Conservation (phyloP, 2,797 vertebrate species). For the Limnodromus scolopaceus region DNA sequence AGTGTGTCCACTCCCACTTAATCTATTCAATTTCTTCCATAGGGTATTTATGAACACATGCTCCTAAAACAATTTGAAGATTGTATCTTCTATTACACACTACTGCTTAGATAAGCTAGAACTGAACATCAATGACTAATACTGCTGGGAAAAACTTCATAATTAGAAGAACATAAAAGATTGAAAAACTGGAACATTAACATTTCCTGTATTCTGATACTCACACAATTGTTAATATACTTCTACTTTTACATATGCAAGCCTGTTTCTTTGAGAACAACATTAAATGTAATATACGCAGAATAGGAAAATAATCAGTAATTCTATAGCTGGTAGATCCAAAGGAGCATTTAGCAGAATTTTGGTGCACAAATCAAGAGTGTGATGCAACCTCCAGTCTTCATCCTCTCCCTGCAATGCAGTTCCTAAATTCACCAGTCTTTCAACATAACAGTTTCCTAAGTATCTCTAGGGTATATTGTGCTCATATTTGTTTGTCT, state of each 20-base stretch:
- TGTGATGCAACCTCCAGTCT: background rate
- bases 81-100: background rate
- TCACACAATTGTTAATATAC: background rate
- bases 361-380: background rate
- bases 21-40: background rate
- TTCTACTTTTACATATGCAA: background rate
- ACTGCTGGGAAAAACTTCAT: background rate
- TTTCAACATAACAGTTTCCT: background rate
- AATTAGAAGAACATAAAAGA: slow-evolving; percentile 1
- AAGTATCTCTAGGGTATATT: background rate
- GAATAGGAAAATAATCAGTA: background rate
- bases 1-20: background rate
- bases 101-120: background rate
- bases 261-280: background rate
- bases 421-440: background rate
- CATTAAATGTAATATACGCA: background rate
- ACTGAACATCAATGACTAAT: background rate
- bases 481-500: accelerated
- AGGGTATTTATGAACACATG: background rate
- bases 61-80: background rate
- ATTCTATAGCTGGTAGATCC: background rate
- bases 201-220: background rate
- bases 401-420: background rate
- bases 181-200: background rate
- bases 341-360: background rate